These are phyloP conservation scores for Bufotes viridis DNA, from an alignment of 2,797 vertebrate species.

Conservation along the genomic window DNA sequence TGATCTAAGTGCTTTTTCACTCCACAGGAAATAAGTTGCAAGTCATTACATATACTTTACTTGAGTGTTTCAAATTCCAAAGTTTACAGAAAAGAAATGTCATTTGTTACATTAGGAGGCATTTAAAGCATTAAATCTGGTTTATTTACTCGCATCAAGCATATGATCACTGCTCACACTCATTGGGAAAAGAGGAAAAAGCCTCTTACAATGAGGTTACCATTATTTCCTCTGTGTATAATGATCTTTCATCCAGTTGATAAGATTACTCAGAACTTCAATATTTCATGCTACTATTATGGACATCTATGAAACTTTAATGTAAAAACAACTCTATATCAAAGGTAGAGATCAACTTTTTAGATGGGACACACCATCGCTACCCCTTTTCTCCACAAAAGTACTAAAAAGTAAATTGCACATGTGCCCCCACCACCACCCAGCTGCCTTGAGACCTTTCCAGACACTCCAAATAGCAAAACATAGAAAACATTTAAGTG, in stretches of 20 bases:
- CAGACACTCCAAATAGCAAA: too few relatives aligned
- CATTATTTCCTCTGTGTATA: background rate
- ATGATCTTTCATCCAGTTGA: background rate
- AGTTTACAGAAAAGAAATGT: background rate
- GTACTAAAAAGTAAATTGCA: too few relatives aligned
- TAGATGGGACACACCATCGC: too few relatives aligned
- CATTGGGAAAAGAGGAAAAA: background rate
- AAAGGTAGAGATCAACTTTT: too few relatives aligned
- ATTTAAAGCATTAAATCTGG: background rate
- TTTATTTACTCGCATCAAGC: background rate
- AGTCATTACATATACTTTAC: background rate
- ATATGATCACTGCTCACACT: background rate
- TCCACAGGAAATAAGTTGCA: background rate
- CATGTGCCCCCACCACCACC: too few relatives aligned
- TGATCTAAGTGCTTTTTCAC: background rate
- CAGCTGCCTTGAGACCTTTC: too few relatives aligned
- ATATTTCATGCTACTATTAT: background rate
- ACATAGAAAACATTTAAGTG: too few relatives aligned
- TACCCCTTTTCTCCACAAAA: too few relatives aligned
- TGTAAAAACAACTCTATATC: too few relatives aligned
- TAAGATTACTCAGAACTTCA: background rate
- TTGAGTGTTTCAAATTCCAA: background rate
- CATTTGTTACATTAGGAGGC: background rate
- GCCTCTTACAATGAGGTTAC: background rate
- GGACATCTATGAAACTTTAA: too few relatives aligned